Percentiles rank a stretch among this genome's conserved stretches.
These are phyloP conservation scores for Dione vanillae DNA, from an alignment of 2,888 invertebrate genomes.

Conservation along the genomic window DNA sequence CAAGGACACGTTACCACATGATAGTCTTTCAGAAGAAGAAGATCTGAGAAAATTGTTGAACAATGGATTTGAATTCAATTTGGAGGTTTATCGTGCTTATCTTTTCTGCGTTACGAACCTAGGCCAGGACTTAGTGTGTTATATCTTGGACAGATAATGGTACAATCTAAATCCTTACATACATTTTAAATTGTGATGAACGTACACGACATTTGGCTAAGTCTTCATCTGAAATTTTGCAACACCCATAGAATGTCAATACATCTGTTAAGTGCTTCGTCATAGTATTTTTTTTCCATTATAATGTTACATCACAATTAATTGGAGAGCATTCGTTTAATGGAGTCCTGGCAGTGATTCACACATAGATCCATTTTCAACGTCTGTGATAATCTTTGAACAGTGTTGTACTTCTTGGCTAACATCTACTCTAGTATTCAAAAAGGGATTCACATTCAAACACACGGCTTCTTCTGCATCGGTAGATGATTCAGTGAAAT, in stretches of 20 bases:
- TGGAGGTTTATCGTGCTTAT: constrained; percentile 39
- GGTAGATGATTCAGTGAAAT: constrained; percentile 56
- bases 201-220: constrained; percentile 64
- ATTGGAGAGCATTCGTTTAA: constrained; percentile 62
- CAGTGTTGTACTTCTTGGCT: constrained; percentile 43
- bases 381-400: constrained; percentile 51
- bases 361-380: constrained; percentile 53
- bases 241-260: constrained; percentile 57
- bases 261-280: constrained; percentile 55
- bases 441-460: constrained; percentile 55
- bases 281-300: constrained; percentile 59
- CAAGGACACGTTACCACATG: constrained; percentile 59
- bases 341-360: constrained; percentile 62
- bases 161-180: constrained; percentile 64
- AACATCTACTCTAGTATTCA: constrained; percentile 60
- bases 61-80: constrained; percentile 60
- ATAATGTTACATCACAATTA: constrained; percentile 69
- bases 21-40: constrained; percentile 62
- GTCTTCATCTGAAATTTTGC: constrained; percentile 52
- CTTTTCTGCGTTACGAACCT: constrained; percentile 53
- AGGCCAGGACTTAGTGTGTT: constrained; percentile 64
- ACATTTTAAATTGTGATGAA: constrained; percentile 61
- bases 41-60: constrained; percentile 69
- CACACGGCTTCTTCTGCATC: constrained; percentile 52
- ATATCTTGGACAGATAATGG: constrained; percentile 61